Evolutionary conservation across 2,113 vertebrate species (phyloP), one percentile per base, ranked within the genome.

Genomic region (Pipa parva): DNA sequence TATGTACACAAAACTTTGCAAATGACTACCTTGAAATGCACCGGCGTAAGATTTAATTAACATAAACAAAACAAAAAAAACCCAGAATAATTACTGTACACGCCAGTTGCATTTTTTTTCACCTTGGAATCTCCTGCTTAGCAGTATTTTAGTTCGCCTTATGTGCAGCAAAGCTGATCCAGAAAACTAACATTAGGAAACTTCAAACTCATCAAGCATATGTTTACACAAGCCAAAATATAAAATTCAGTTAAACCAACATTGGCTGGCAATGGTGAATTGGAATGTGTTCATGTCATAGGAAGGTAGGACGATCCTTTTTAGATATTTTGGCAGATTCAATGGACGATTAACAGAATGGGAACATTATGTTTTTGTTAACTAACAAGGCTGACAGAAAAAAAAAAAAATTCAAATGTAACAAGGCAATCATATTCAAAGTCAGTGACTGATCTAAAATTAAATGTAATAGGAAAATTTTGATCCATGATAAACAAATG

Each of bases 101-200:
- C 51, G 48, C 27, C 58, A 59, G 36, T 25, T 31, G 28, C n/a
- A n/a, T 61, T 39, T 45, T 52, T 54, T 60, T 54, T 60, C 57
- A 61, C 66, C 66, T 70, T 54, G 66, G 58, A 70, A 59, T 60
- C 57, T 45, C 25, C 39, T 61, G 58, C 66, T 42, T n/a, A 45
- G 48, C 31, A 50, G 28, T 46, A 69, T 26, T 29, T 58, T 21
- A 8, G n/a, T 58, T 58, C 8, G 29, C 11, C 64, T 59, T 59
- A 42, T 48, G 45, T 22, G 22, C 18, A 18, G 20, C 39, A 2
- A 45, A 61, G 12, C 9, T 25, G 57, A 60, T 70, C 66, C 66
- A 70, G 25, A 61, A 70, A 61, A 61, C 29, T 70, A 61, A 45
- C 50, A 54, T 70, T 61, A 54, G 58, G 31, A 60, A 70, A 69